phyloP scores from a whole-genome alignment of 1,140 invertebrate genomes.

The Drosophila pseudoananassae region DNA sequence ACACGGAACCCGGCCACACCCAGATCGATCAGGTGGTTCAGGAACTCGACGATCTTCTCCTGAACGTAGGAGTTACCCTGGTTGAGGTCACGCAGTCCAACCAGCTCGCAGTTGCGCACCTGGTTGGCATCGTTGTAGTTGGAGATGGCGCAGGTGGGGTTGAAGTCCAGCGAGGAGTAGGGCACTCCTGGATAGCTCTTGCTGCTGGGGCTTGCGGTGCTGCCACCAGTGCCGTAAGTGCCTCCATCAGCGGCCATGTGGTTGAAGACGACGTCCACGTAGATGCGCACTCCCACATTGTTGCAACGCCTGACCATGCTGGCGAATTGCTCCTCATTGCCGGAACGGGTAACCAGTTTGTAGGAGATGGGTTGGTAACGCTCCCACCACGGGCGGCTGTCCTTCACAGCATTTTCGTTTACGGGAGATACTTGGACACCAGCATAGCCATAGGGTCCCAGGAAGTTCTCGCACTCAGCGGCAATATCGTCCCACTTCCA shows the following conservation, averaged over 20 bases:
- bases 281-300: background rate
- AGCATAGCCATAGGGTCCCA: background rate
- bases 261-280: conserved; percentile 2
- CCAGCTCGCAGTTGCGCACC: conserved; percentile 4
- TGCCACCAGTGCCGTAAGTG: background rate
- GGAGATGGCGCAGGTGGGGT: conserved; percentile 1
- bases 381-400: conserved; percentile 2
- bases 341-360: conserved; percentile 1
- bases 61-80: background rate
- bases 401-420: conserved; percentile 1
- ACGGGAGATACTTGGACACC: background rate
- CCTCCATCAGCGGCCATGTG: conserved; percentile 1
- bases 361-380: conserved; percentile 3
- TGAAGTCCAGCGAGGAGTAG: conserved; percentile 1
- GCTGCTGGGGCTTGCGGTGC: conserved; percentile 2
- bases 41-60: conserved; percentile 3
- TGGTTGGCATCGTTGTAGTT: conserved; percentile 5
- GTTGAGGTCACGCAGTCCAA: background rate
- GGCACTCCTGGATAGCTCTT: conserved; percentile 1
- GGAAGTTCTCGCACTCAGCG: conserved; percentile 2
- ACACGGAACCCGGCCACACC: background rate
- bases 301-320: conserved; percentile 2
- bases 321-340: conserved; percentile 1
- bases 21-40: conserved; percentile 3
- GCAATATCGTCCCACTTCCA: conserved; percentile 3